Conservation (phyloP, 1,140 invertebrate genomes). For the Eueides isabella region DNA sequence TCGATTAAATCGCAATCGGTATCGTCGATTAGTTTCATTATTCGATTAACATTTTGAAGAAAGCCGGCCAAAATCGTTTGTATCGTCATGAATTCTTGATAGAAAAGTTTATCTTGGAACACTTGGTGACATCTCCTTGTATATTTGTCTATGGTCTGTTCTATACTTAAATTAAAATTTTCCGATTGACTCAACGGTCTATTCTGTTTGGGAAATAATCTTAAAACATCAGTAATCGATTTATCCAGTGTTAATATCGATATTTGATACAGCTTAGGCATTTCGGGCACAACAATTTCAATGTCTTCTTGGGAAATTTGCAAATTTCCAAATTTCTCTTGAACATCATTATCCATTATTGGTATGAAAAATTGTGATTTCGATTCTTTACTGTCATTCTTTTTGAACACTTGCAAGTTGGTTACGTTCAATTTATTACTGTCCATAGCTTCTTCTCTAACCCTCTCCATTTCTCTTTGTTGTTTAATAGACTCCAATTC, state of each 20-base stretch:
- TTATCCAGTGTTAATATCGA: slow-evolving; percentile 64
- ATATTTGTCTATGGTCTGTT: slow-evolving; percentile 79
- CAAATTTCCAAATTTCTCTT: slow-evolving; percentile 69
- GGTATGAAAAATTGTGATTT: slow-evolving; percentile 80
- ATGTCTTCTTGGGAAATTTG: slow-evolving; percentile 68
- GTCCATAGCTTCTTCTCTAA: slow-evolving; percentile 67
- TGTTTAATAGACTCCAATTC: slow-evolving; percentile 61
- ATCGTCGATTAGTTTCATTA: slow-evolving; percentile 60
- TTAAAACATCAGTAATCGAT: slow-evolving; percentile 65
- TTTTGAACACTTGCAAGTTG: slow-evolving; percentile 75
- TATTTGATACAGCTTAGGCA: slow-evolving; percentile 66
- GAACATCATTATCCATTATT: slow-evolving; percentile 64
- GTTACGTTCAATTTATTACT: slow-evolving; percentile 75
- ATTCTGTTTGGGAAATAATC: slow-evolving; percentile 77
- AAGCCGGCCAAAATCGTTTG: slow-evolving; percentile 71
- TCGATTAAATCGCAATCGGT: slow-evolving; percentile 72
- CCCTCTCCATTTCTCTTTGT: slow-evolving; percentile 55
- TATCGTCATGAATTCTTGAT: slow-evolving; percentile 70
- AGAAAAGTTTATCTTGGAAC: slow-evolving; percentile 78
- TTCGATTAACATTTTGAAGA: slow-evolving; percentile 57
- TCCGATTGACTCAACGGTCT: slow-evolving; percentile 78
- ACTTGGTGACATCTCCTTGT: slow-evolving; percentile 77
- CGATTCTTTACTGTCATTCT: slow-evolving; percentile 69
- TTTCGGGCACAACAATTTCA: slow-evolving; percentile 65
- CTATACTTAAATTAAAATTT: slow-evolving; percentile 67